Conservation (phyloP, 1,140 invertebrate species). For the Leucophenga varia region DNA sequence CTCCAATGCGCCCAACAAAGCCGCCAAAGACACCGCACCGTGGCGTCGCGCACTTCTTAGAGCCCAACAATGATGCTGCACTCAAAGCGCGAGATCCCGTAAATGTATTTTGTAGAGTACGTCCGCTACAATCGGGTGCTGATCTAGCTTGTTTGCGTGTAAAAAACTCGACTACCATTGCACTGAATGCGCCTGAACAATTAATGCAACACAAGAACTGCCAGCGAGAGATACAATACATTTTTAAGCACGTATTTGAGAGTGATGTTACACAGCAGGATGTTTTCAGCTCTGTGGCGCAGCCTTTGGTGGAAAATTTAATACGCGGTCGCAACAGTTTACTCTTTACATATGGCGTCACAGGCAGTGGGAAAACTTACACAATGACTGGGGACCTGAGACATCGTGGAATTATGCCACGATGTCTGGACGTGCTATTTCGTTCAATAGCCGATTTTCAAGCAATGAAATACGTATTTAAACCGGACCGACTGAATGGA, state of each 20-base stretch:
- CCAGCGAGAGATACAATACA: slow-evolving; percentile 70
- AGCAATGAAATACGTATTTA: slow-evolving; percentile 79
- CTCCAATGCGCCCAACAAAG: slow-evolving; percentile 42
- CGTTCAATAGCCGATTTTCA: slow-evolving; percentile 77
- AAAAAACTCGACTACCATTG: slow-evolving; percentile 63
- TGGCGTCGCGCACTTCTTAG: too few species aligned
- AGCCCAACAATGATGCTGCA: too few species aligned
- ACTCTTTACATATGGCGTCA: slow-evolving; percentile 92
- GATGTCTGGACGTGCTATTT: slow-evolving; percentile 86
- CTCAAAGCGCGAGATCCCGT: slow-evolving; percentile 65
- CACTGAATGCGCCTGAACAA: slow-evolving; percentile 65
- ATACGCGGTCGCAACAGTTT: slow-evolving; percentile 80
- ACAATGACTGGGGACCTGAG: slow-evolving; percentile 79
- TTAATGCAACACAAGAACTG: slow-evolving; percentile 61
- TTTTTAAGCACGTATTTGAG: slow-evolving; percentile 80
- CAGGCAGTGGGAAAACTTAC: slow-evolving; percentile 91
- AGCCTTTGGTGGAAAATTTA: slow-evolving; percentile 78
- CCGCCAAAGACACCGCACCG: too few species aligned
- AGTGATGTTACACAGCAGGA: slow-evolving; percentile 73
- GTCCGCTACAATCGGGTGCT: slow-evolving; percentile 66
- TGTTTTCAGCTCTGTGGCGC: slow-evolving; percentile 75
- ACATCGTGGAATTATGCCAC: slow-evolving; percentile 79
- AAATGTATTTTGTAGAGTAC: slow-evolving; percentile 78
- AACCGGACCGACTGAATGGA: slow-evolving; percentile 87
- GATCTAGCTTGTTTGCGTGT: slow-evolving; percentile 72